Evolutionary conservation across 2,113 vertebrate genomes (phyloP).

Genomic region (Eonycteris spelaea): DNA sequence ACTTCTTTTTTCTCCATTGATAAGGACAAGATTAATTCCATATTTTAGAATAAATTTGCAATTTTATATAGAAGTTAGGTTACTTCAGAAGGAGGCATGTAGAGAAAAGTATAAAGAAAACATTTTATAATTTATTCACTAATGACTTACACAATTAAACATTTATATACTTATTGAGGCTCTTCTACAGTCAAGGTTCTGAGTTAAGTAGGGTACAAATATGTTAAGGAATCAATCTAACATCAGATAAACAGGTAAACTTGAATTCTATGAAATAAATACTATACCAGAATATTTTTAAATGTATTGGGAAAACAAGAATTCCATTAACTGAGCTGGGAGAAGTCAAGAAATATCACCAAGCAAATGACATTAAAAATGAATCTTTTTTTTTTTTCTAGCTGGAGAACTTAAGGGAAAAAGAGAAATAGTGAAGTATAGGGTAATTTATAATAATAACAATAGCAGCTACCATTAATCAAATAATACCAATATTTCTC

Average conservation of each 20-base stretch:
- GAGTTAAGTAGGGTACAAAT: background rate
- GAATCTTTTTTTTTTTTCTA: background rate
- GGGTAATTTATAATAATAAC: background rate
- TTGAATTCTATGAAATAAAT: background rate
- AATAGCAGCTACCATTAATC: background rate
- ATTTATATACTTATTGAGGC: background rate
- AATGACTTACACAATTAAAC: background rate
- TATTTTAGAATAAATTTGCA: background rate
- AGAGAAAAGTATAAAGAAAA: background rate
- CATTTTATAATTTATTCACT: background rate
- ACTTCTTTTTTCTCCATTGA: background rate
- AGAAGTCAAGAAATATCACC: background rate
- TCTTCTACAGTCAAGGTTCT: background rate
- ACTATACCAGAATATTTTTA: background rate
- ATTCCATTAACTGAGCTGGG: background rate
- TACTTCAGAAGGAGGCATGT: background rate
- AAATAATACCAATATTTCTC: background rate
- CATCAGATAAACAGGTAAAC: background rate
- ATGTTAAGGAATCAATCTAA: background rate
- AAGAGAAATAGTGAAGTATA: background rate
- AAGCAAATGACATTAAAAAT: background rate
- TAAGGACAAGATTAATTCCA: background rate
- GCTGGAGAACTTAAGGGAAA: background rate
- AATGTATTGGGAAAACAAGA: background rate
- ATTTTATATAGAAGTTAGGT: background rate